phyloP scores from a whole-genome alignment of 2,797 vertebrate species.

The Bradypus variegatus region DNA sequence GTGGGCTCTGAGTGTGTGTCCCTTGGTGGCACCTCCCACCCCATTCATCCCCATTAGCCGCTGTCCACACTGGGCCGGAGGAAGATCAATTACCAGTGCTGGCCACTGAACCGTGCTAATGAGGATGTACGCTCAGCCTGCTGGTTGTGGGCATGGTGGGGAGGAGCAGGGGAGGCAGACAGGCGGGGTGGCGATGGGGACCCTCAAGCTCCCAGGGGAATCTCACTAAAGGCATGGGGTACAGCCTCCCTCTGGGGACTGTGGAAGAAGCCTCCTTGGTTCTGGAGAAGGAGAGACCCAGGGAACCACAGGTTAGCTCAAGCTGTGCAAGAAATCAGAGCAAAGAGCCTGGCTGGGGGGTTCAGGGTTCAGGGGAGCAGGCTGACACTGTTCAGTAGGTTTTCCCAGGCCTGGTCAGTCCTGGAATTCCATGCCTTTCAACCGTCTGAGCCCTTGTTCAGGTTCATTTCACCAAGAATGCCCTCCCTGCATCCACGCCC shows the following conservation, averaged over 20 bases:
- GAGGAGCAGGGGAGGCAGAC: neutral
- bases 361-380: neutral
- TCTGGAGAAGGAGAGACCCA: neutral
- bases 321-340: neutral
- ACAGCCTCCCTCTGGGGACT: neutral
- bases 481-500: neutral
- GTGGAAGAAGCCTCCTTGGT: neutral
- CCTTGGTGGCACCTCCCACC: neutral
- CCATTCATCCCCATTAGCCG: slow-evolving; percentile 62
- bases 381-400: neutral
- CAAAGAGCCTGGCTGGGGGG: neutral
- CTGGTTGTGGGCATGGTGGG: neutral
- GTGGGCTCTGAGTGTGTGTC: neutral
- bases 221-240: neutral
- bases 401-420: neutral
- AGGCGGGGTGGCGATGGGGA: neutral
- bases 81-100: slow-evolving; percentile 56
- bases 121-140: slow-evolving; percentile 37
- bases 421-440: neutral
- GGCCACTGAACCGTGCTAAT: slow-evolving; percentile 62
- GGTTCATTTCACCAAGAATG: neutral
- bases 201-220: neutral
- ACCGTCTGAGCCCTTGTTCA: neutral
- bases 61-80: slow-evolving; percentile 41
- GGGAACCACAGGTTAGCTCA: neutral